A percentile compares a stretch with the other conserved stretches of the same genome.
phyloP scores from a whole-genome alignment of 37 sponge, comb jelly and placozoan species.

The Tethya wilhelma region DNA sequence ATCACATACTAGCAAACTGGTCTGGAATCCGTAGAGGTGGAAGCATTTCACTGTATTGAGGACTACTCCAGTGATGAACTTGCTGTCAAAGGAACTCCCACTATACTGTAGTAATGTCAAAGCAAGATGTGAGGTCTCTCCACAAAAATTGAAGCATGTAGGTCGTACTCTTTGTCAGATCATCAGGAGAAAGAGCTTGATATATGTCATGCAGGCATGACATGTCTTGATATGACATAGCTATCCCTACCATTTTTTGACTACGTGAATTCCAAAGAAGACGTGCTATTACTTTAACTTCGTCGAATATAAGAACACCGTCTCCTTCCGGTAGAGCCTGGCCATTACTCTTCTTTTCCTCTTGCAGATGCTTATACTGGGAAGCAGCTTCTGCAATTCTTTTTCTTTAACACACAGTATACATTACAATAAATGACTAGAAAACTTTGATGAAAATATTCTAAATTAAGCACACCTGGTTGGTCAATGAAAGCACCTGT shows the following conservation, averaged over 20 bases:
- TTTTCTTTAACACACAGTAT: background rate
- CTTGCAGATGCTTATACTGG: background rate
- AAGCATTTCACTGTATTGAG: slow-evolving; percentile 6
- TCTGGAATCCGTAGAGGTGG: slow-evolving; percentile 24
- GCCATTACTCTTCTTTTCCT: background rate
- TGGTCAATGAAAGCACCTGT: slow-evolving; percentile 23
- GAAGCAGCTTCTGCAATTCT: slow-evolving; percentile 8
- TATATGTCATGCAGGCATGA: slow-evolving; percentile 16
- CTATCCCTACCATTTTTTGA: slow-evolving; percentile 2
- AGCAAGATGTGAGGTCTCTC: slow-evolving; percentile 21
- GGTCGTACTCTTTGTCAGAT: slow-evolving; percentile 5
- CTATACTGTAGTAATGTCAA: slow-evolving; percentile 10
- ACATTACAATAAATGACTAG: no score
- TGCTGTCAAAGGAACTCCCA: slow-evolving; percentile 6
- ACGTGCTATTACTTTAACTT: slow-evolving; percentile 14
- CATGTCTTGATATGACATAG: slow-evolving; percentile 38
- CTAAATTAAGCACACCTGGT: slow-evolving; percentile 1
- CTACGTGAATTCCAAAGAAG: slow-evolving; percentile 26
- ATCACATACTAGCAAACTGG: slow-evolving; percentile 17
- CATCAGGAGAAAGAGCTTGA: background rate
- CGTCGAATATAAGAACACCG: slow-evolving; percentile 27
- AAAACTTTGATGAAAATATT: background rate
- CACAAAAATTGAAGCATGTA: slow-evolving; percentile 54
- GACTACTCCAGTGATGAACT: slow-evolving; percentile 3
- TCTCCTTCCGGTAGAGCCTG: background rate